Conservation (phyloP, 92 coral and sea anemone genomes). For the Epizoanthus rinbou region DNA sequence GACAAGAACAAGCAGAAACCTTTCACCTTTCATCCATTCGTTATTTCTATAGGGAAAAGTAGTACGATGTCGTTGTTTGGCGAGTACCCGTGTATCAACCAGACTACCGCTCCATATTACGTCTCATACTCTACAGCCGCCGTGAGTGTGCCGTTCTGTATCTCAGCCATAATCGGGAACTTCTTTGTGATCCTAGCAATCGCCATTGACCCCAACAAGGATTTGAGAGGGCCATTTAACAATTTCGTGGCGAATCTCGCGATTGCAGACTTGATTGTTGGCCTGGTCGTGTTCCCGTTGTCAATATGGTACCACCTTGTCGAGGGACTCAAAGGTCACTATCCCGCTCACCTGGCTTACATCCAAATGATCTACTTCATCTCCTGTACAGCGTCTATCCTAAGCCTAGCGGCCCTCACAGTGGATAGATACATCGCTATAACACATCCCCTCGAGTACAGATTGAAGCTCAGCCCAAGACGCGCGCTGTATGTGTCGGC, state of each 20-base stretch:
- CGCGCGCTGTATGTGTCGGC: constrained; percentile 70
- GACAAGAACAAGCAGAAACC: too few species aligned
- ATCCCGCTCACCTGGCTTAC: constrained; percentile 41
- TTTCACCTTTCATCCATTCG: too few species aligned
- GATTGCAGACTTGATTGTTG: constrained; percentile 69
- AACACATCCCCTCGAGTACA: constrained; percentile 74
- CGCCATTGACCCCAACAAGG: constrained; percentile 78
- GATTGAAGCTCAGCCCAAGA: constrained; percentile 71
- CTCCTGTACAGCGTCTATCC: constrained; percentile 80
- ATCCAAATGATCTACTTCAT: constrained; percentile 74
- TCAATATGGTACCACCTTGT: constrained; percentile 58
- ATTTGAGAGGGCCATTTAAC: constrained; percentile 75
- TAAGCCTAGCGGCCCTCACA: constrained; percentile 89
- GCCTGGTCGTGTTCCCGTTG: constrained; percentile 68
- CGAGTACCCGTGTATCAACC: constrained; percentile 71
- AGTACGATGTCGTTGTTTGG: constrained; percentile 69
- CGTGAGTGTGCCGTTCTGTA: constrained; percentile 48
- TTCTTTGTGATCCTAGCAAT: constrained; percentile 75
- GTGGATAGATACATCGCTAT: constrained; percentile 87
- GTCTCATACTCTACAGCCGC: constrained; percentile 67
- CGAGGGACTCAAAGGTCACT: constrained; percentile 64
- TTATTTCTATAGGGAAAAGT: too few species aligned
- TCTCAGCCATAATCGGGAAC: constrained; percentile 69
- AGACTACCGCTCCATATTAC: constrained; percentile 65
- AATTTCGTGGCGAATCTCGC: constrained; percentile 84